Percentiles rank a stretch among this genome's conserved stretches.
Evolutionary conservation across 1,140 invertebrate species (phyloP).

Genomic region (Drosophila gunungcola): DNA sequence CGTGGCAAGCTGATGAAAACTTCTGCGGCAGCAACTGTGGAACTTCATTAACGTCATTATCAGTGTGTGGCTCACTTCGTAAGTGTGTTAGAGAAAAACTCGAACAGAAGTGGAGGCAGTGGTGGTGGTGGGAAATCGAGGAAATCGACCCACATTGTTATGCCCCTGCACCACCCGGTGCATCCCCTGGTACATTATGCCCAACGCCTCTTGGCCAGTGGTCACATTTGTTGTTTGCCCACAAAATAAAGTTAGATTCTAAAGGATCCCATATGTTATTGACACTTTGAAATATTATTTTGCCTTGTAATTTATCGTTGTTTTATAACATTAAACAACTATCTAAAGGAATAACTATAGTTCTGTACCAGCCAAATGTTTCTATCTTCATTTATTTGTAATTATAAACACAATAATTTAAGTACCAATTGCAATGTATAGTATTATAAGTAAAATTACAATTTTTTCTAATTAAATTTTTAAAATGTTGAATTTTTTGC

Average conservation of each 20-base stretch:
- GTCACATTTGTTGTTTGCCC: constrained; percentile 21
- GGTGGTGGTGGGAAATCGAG: not conserved
- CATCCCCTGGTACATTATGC: constrained; percentile 6
- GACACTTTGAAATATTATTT: constrained; percentile 4
- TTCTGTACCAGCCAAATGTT: too few species aligned
- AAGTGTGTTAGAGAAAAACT: constrained; percentile 5
- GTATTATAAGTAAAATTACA: too few species aligned
- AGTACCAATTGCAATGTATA: too few species aligned
- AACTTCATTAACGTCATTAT: constrained; percentile 71
- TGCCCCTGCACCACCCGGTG: constrained; percentile 15
- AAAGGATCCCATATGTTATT: constrained; percentile 7
- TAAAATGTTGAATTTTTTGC: too few species aligned
- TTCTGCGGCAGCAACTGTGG: constrained; percentile 52
- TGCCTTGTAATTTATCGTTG: not conserved
- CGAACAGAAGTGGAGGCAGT: not conserved
- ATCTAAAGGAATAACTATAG: too few species aligned
- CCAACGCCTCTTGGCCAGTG: constrained; percentile 5
- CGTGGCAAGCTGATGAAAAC: constrained; percentile 66
- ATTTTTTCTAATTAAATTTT: too few species aligned
- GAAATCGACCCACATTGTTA: constrained; percentile 6
- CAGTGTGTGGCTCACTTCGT: constrained; percentile 25
- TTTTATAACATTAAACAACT: not conserved
- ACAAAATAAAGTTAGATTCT: not conserved
- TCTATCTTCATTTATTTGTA: too few species aligned
- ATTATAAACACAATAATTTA: too few species aligned